Evolutionary conservation across 1,140 invertebrate genomes (phyloP), one percentile per base, ranked within the genome.

Genomic region (Conus betulinus): DNA sequence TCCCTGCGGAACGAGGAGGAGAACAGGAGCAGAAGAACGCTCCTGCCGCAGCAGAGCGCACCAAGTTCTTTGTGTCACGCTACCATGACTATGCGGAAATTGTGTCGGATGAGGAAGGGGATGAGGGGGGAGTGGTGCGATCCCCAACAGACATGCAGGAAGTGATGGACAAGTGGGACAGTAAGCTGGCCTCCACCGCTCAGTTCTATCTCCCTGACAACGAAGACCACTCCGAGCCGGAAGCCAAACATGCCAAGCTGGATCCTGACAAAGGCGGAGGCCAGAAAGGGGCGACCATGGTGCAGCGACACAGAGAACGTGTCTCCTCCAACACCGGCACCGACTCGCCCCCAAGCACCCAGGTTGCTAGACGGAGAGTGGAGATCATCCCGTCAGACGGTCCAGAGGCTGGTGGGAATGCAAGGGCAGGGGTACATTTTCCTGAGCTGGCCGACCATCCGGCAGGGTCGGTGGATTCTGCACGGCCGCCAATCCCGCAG

Each of bases 21-120:
- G 60, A 63, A 20, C 15, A 71, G 67, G 67, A 71, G 67, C 91
- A 91, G 87, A 79, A 90, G 27, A 82, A 83, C 88, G 3, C 90
- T 82, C 52, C 15, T 5, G 71, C 71, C 4, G 55, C 86, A 5
- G 23, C 74, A 13, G 67, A 86, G 17, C 82, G 86, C 51, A 85
- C 85, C 17, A 89, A 91, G 79, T 91, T 90, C 78, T 93, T 92
- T 57, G 91, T 88, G 63, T 92, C 93, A 6, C 90, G 91, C 51
- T 89, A 92, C 84, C 93, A 94, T 88, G 94, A 94, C 88, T 94
- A 93, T 90, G 92, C 92, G 53, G 94, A 94, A 91, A 93, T 94
- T 83, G 74, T 93, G 4, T 92, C 91, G 10, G 92, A 92, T 71
- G 25, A 78, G n/a, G 83, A 87, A 11, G 27, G 13, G n/a, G 74